These are phyloP conservation scores for Zingel zingel DNA, from an alignment of 2,113 vertebrate species.

Conservation along the genomic window DNA sequence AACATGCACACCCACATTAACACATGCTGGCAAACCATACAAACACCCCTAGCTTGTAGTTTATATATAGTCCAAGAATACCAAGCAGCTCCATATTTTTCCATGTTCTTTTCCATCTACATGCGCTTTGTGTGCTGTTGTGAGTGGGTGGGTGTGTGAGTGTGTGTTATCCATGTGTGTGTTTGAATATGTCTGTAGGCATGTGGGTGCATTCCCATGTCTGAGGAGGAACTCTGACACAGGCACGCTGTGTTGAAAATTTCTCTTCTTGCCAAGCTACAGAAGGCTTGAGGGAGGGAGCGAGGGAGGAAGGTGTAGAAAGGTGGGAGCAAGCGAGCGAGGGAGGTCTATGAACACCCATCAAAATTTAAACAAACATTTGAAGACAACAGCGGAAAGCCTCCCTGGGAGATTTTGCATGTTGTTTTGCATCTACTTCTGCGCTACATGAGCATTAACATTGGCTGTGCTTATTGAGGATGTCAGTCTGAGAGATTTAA, in stretches of 20 bases:
- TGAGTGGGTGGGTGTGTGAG: slow-evolving; percentile 45
- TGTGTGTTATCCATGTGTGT: slow-evolving; percentile 33
- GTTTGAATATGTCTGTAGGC: slow-evolving; percentile 47
- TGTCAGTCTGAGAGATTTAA: slow-evolving; percentile 1
- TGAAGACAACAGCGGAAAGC: slow-evolving; percentile 44
- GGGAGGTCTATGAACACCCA: slow-evolving; percentile 41
- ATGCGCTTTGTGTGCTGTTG: slow-evolving; percentile 32
- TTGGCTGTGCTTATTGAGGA: slow-evolving; percentile 1
- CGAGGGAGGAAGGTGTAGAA: slow-evolving; percentile 50
- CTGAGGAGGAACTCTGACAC: slow-evolving; percentile 72
- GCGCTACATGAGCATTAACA: slow-evolving; percentile 12
- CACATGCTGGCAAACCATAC: slow-evolving; percentile 9
- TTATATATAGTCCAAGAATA: slow-evolving; percentile 48
- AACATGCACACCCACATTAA: neutral
- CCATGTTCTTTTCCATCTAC: slow-evolving; percentile 44
- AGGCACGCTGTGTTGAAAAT: slow-evolving; percentile 32
- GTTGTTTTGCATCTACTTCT: slow-evolving; percentile 35
- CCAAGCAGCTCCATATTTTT: slow-evolving; percentile 30
- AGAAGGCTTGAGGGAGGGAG: slow-evolving; percentile 67
- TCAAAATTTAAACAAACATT: slow-evolving; percentile 67
- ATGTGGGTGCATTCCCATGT: slow-evolving; percentile 70
- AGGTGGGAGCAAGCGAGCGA: slow-evolving; percentile 54
- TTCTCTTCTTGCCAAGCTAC: slow-evolving; percentile 51
- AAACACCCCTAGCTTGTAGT: slow-evolving; percentile 24
- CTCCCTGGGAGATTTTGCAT: slow-evolving; percentile 26